phyloP scores from a whole-genome alignment of 2,797 vertebrate species.

The Acipenser ruthenus region DNA sequence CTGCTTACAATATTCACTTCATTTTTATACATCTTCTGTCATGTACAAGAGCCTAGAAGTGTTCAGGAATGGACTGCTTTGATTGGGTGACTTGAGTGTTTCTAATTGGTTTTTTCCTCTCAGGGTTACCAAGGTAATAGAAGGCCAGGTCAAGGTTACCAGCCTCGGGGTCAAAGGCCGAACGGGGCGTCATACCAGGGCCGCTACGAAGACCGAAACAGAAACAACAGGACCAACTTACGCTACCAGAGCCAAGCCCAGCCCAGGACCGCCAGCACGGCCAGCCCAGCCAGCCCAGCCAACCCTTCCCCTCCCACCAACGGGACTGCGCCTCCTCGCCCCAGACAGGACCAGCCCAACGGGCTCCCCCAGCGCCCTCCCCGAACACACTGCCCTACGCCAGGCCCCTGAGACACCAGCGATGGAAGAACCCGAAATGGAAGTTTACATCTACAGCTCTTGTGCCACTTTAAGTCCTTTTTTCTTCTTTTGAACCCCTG shows the following conservation, averaged over 20 bases:
- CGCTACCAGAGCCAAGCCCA: slow-evolving; percentile 46
- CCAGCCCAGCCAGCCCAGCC: slow-evolving; percentile 28
- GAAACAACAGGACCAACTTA: slow-evolving; percentile 47
- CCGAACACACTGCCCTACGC: slow-evolving; percentile 41
- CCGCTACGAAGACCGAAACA: slow-evolving; percentile 32
- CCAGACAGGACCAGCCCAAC: slow-evolving; percentile 52
- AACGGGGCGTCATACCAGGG: slow-evolving; percentile 54
- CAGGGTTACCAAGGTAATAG: slow-evolving; percentile 73
- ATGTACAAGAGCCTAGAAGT: not conserved
- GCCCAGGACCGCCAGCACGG: slow-evolving; percentile 6
- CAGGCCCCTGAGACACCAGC: too few relatives aligned
- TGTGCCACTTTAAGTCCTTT: too few relatives aligned
- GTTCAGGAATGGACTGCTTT: not conserved
- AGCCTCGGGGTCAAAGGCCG: slow-evolving; percentile 60
- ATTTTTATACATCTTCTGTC: not conserved
- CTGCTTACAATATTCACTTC: not conserved
- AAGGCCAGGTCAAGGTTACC: slow-evolving; percentile 63
- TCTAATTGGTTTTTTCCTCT: slow-evolving; percentile 3
- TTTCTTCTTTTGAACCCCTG: too few relatives aligned
- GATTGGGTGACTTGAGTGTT: not conserved
- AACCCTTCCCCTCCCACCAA: slow-evolving; percentile 33
- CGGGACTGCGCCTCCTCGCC: slow-evolving; percentile 42
- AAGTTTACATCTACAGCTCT: too few relatives aligned
- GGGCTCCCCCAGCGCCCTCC: slow-evolving; percentile 77
- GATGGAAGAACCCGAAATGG: slow-evolving; percentile 12